Evolutionary conservation across 2,113 vertebrate genomes (phyloP).

Genomic region (Tragelaphus buxtoni): DNA sequence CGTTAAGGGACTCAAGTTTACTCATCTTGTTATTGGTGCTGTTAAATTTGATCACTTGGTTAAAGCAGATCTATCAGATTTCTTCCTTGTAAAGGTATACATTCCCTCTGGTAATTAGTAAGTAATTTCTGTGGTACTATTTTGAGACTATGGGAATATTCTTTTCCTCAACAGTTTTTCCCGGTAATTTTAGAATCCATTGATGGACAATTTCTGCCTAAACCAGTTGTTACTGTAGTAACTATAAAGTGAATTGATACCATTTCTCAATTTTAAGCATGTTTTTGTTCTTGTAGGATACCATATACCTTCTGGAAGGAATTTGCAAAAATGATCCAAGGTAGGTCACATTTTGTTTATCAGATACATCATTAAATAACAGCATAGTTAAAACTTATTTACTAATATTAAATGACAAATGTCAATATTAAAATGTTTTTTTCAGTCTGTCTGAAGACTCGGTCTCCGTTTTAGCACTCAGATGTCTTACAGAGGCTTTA

Average conservation of each 20-base stretch:
- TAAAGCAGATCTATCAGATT: neutral
- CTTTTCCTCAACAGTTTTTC: neutral
- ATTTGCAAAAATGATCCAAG: conserved; percentile 82
- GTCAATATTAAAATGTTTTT: neutral
- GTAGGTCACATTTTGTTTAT: conserved; percentile 78
- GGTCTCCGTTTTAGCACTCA: conserved; percentile 84
- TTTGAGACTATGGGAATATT: neutral
- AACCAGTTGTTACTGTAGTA: neutral
- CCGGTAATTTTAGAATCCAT: neutral
- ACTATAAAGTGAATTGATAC: neutral
- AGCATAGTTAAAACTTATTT: neutral
- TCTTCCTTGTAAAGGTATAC: neutral
- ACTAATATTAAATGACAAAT: neutral
- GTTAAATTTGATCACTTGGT: neutral
- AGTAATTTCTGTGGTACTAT: neutral
- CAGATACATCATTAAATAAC: neutral
- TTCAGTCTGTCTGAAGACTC: conserved; percentile 78
- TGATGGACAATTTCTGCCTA: neutral
- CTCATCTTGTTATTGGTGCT: neutral
- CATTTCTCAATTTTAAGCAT: neutral
- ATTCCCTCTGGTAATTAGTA: neutral
- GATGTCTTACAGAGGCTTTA: conserved; percentile 95
- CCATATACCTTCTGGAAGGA: conserved; percentile 93
- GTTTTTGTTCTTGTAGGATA: conserved; percentile 84
- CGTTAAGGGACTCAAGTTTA: neutral